Evolutionary conservation across 2,888 invertebrate genomes (phyloP), one percentile per base, ranked within the genome.

Genomic region (Polydrusus pterygomalis): DNA sequence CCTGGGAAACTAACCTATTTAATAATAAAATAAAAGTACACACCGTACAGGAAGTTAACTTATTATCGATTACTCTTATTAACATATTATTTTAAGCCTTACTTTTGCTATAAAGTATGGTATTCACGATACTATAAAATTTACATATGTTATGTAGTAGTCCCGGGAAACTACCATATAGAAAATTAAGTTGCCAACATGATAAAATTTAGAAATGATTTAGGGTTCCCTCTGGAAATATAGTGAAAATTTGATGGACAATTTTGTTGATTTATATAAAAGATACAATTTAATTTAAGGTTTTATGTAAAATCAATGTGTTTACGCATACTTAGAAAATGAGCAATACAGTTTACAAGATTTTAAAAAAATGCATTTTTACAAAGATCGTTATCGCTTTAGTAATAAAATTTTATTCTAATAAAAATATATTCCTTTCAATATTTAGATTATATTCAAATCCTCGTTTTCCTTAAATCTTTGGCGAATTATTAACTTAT

Each of bases 71-170:
- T 38, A 60, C 15, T 17, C 15, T 9, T 38, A 34, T 60, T 60
- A 60, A 1, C 58, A 60, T 60, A 60, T 38, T 34, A 60, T 15
- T 60, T 60, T 60, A 38, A 60, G 38, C 38, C 58, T 38, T 60
- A 34, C 15, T 60, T 38, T 60, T 17, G 13, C 38, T 20, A n/a
- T 34, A 17, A 10, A 38, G 15, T 30, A 17, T 60, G 34, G 8
- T 15, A 38, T 34, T 38, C 10, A 15, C 47, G 17, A 47, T 47
- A 47, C 15, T 47, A 17, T 47, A 15, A 47, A 47, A 47, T 47
- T 47, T 47, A 8, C 47, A 47, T 47, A 47, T 17, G 8, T 47
- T 15, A 15, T 47, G n/a, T 17, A 47, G 47, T 47, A 47, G 15
- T 47, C 17, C 9, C 17, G 47, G 5, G 47, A 17, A 47, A 15